Base-by-base conservation (phyloP, 2,797 vertebrate genomes). In the Parambassis ranga region DNA sequence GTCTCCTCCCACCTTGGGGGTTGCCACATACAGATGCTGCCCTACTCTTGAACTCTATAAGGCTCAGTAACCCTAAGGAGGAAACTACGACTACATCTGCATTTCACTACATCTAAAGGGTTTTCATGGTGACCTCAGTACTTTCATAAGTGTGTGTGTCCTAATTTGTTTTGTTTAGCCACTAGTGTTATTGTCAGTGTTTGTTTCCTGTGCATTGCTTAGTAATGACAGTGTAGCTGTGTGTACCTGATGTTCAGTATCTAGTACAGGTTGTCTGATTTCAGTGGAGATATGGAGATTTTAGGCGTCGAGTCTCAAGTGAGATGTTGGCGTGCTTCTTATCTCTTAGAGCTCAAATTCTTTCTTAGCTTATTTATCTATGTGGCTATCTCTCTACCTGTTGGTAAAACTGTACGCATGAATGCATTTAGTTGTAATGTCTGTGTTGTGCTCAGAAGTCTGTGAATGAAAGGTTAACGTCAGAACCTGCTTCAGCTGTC, bases 331-430 rank as follows among this genome's bases (percentile, higher is more conserved):
- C 33, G 32, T 7, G 19, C 20, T 31, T 47, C 41, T 67, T 70
- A 51, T 87, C 74, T 66, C 24, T 39, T 13, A 5, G 10, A 15
- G 9, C n/a, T 71, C 60, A 63, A 68, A 79, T 68, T 59, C 49
- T 58, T 44, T 58, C 57, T 37, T 63, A 69, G 55, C 41, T 64
- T 63, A 79, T 58, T 70, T 52, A 70, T 49, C 37, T 52, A 24
- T 33, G 10, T 36, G 57, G 19, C 22, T 16, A 53, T 50, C 44
- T 63, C 24, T 24, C 6, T n/a, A n/a, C 43, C 20, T 13, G 1
- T 15, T 52, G 10, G n/a, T n/a, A n/a, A n/a, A n/a, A n/a, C n/a
- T n/a, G n/a, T n/a, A 46, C 27, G 14, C 53, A 7, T 35, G 32
- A 51, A 26, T 23, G 5, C 2, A 13, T 50, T 26, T 26, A 26